Evolutionary conservation across 2,113 vertebrate species (phyloP).

Genomic region (Pan troglodytes): NHGRI_mPanTro3-v2.1_pri NC_072402.2:105311001-105311500

Average conservation of each 20-base stretch:
- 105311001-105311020: constrained; percentile 81
- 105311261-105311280: neutral
- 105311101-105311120: constrained; percentile 57
- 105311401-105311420: constrained; percentile 30
- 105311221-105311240: neutral
- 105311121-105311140: constrained; percentile 63
- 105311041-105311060: constrained; percentile 80
- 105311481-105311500: constrained; percentile 8
- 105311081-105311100: constrained; percentile 66
- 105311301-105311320: constrained; percentile 3
- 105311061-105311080: constrained; percentile 78
- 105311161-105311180: constrained; percentile 37
- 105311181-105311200: neutral
- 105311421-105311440: constrained; percentile 28
- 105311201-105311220: neutral
- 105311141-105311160: constrained; percentile 53
- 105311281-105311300: neutral
- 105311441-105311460: neutral
- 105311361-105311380: neutral
- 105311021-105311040: constrained; percentile 84
- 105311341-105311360: constrained; percentile 11
- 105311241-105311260: neutral
- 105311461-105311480: neutral
- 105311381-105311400: constrained; percentile 22
- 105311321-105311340: neutral